phyloP scores from a whole-genome alignment of 2,797 vertebrate genomes.

The Sciurus vulgaris region DNA sequence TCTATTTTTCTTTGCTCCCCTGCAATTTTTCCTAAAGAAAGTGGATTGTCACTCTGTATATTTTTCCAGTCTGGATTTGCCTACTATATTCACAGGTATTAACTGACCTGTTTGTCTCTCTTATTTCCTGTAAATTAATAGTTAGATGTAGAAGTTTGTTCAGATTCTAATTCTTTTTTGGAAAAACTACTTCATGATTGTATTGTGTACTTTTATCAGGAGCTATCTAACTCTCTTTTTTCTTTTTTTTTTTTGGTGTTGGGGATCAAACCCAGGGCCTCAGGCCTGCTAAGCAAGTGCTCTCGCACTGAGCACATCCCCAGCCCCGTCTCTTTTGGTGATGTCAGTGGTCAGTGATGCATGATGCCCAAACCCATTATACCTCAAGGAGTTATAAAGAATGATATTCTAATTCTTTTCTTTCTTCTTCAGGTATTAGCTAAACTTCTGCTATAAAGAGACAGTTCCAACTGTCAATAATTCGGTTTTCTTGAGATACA shows the following conservation, averaged over 20 bases:
- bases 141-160: not conserved
- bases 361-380: not conserved
- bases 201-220: not conserved
- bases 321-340: not conserved
- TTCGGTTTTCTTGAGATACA: not conserved
- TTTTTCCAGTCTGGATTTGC: not conserved
- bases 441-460: constrained; percentile 15
- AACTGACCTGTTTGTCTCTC: not conserved
- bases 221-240: not conserved
- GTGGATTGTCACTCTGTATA: not conserved
- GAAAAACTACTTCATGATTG: not conserved
- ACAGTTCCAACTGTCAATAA: not conserved
- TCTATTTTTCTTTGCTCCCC: not conserved
- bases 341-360: not conserved
- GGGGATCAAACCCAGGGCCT: too few relatives aligned
- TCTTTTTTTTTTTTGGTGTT: not conserved
- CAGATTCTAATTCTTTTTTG: not conserved
- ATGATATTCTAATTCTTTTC: not conserved
- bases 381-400: not conserved
- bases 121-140: not conserved
- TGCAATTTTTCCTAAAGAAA: constrained; percentile 30
- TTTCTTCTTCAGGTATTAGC: constrained; percentile 54
- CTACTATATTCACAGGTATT: not conserved
- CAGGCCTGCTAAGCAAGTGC: not conserved
- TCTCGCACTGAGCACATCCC: not conserved